These are phyloP conservation scores for Zaprionus inermis DNA, from an alignment of 1,140 invertebrate species.

Conservation along the genomic window DNA sequence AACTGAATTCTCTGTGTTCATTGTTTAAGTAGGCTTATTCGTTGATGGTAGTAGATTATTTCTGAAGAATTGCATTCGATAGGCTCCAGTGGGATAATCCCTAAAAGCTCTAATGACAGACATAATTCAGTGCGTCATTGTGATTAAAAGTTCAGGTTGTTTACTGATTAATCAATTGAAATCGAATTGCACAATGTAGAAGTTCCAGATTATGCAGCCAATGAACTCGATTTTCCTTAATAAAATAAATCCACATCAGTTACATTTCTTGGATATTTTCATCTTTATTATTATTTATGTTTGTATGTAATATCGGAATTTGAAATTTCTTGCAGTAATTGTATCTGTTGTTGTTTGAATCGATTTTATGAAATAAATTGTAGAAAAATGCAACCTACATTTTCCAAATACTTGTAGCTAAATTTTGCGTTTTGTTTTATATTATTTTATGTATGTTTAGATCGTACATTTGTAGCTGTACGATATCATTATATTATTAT, in stretches of 20 bases:
- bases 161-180: slow-evolving; percentile 59
- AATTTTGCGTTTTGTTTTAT: slow-evolving; percentile 56
- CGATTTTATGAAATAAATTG: slow-evolving; percentile 62
- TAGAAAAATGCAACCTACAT: slow-evolving; percentile 67
- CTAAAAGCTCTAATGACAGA: background rate
- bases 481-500: slow-evolving; percentile 32
- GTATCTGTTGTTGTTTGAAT: slow-evolving; percentile 53
- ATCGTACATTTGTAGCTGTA: slow-evolving; percentile 29
- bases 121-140: background rate
- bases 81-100: slow-evolving; percentile 25
- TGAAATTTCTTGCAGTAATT: slow-evolving; percentile 26
- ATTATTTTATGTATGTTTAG: slow-evolving; percentile 13
- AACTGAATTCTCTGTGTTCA: slow-evolving; percentile 16
- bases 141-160: background rate
- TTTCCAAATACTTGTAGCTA: slow-evolving; percentile 69
- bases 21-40: background rate
- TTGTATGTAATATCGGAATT: slow-evolving; percentile 37
- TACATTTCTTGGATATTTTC: slow-evolving; percentile 30
- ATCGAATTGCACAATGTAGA: slow-evolving; percentile 64
- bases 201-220: too few relatives aligned
- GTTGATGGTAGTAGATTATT: background rate
- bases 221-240: background rate
- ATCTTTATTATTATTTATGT: slow-evolving; percentile 31
- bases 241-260: background rate
- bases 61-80: slow-evolving; percentile 44